Evolutionary conservation across 2,113 vertebrate genomes (phyloP).

Genomic region (Hippocampus mohnikei): DNA sequence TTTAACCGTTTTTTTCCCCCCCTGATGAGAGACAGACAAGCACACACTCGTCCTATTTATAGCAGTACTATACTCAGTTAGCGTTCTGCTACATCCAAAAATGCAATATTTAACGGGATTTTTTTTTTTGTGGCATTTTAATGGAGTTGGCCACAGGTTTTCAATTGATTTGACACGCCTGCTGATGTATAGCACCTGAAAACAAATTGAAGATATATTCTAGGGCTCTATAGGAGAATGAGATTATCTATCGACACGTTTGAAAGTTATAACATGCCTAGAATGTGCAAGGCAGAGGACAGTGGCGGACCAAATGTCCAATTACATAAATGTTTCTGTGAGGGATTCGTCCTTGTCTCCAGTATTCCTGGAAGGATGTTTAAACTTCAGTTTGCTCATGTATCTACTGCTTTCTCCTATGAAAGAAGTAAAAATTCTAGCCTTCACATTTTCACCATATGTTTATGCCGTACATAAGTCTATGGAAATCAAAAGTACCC

Average conservation of each 20-base stretch:
- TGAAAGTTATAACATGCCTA: constrained; percentile 26
- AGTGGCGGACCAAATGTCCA: constrained; percentile 49
- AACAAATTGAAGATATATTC: constrained; percentile 14
- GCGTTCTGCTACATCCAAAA: background rate
- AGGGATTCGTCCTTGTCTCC: constrained; percentile 53
- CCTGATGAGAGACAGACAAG: constrained; percentile 31
- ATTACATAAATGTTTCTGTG: constrained; percentile 57
- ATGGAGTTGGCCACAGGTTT: background rate
- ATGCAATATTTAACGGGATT: constrained; percentile 1
- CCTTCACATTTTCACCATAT: constrained; percentile 2
- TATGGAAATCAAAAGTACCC: constrained; percentile 3
- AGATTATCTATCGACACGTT: constrained; percentile 26
- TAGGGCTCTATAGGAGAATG: background rate
- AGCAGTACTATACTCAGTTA: constrained; percentile 15
- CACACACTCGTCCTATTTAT: constrained; percentile 30
- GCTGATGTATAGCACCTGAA: background rate
- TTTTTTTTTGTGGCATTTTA: background rate
- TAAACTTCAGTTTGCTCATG: constrained; percentile 37
- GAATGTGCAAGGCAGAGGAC: constrained; percentile 6
- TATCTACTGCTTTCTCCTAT: constrained; percentile 37
- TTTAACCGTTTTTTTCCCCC: constrained; percentile 35
- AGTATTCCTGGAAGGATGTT: constrained; percentile 46
- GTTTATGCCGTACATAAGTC: background rate
- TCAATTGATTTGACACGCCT: background rate
- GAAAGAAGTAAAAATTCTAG: constrained; percentile 5